A percentile compares a stretch with the other conserved stretches of the same genome.
Evolutionary conservation across 2,113 vertebrate genomes (phyloP).

Genomic region (human): DNA sequence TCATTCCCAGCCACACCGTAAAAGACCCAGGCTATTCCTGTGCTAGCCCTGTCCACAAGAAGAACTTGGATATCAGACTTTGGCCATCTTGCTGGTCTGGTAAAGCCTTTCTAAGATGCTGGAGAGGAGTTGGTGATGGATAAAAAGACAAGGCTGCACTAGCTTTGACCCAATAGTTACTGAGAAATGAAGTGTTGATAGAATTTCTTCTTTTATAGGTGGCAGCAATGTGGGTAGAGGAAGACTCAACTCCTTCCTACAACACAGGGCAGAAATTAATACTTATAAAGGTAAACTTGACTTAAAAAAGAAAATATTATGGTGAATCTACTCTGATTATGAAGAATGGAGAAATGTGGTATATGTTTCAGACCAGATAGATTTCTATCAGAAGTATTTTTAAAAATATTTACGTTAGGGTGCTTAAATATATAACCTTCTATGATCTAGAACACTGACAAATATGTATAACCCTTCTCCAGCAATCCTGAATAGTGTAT

Average conservation of each 20-base stretch:
- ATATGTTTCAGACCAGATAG: not conserved
- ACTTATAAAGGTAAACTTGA: not conserved
- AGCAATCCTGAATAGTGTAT: not conserved
- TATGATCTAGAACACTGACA: not conserved
- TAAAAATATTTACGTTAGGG: not conserved
- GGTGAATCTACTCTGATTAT: not conserved
- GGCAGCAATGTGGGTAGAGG: not conserved
- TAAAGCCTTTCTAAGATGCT: not conserved
- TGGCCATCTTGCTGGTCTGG: not conserved
- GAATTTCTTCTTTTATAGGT: not conserved
- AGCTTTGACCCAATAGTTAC: not conserved
- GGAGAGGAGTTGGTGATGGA: not conserved
- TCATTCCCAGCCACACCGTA: not conserved
- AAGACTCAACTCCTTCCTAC: not conserved
- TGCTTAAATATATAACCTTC: not conserved
- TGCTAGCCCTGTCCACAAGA: not conserved
- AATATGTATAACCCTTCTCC: not conserved
- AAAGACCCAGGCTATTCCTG: not conserved
- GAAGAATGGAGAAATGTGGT: not conserved
- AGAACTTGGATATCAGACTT: not conserved
- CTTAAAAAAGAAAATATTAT: not conserved
- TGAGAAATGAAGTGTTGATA: not conserved
- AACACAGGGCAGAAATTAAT: not conserved
- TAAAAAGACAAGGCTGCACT: not conserved
- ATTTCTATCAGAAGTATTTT: not conserved